Evolutionary conservation across 2,797 vertebrate genomes (phyloP).

Genomic region (Nothura maculosa): DNA sequence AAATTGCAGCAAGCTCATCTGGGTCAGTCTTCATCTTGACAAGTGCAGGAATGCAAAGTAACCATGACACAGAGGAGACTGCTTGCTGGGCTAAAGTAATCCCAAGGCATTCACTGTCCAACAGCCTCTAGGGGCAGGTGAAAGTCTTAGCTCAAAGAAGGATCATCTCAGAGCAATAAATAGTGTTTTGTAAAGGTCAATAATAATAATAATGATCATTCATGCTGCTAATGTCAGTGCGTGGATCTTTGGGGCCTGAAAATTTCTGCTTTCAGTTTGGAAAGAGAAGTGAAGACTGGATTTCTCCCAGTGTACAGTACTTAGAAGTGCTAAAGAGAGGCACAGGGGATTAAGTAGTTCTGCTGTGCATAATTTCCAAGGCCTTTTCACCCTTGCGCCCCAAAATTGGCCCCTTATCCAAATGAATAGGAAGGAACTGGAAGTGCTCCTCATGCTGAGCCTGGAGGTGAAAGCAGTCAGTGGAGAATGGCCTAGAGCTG

Average conservation of each 20-base stretch:
- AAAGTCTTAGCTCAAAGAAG: neutral
- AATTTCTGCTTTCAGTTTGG: neutral
- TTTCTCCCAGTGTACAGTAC: neutral
- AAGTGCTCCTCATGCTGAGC: neutral
- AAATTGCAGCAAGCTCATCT: neutral
- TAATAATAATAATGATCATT: neutral
- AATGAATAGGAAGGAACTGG: neutral
- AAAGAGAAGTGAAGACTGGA: neutral
- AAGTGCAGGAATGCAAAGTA: neutral
- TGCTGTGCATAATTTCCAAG: neutral
- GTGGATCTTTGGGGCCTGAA: rapidly evolving
- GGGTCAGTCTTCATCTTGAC: neutral
- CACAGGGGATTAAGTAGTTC: neutral
- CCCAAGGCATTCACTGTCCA: neutral
- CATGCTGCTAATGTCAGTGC: neutral
- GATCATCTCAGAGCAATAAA: neutral
- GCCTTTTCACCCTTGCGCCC: neutral
- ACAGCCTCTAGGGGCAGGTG: neutral
- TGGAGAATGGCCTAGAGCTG: neutral
- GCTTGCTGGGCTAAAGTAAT: neutral
- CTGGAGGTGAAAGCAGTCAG: neutral
- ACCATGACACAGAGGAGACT: neutral
- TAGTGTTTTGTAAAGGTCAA: neutral
- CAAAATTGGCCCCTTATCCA: neutral
- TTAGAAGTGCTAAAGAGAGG: neutral